Conservation (phyloP, 2,888 invertebrate species). For the Bibio marci region DNA sequence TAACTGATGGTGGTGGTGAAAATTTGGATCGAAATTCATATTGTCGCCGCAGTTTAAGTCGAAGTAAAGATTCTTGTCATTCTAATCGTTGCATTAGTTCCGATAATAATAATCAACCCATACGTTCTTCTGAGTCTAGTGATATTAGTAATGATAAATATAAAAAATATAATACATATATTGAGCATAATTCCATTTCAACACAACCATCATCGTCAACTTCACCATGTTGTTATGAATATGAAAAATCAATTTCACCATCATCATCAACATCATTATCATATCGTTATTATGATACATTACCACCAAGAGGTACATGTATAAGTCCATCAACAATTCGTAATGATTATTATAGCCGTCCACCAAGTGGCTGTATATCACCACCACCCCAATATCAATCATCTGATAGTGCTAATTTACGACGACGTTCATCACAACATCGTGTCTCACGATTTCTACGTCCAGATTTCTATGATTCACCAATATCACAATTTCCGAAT, state of each 20-base stretch:
- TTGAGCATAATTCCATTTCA: conserved; percentile 14
- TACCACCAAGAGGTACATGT: conserved; percentile 13
- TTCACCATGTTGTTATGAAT: conserved; percentile 7
- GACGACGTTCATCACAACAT: conserved; percentile 32
- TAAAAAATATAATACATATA: conserved; percentile 26
- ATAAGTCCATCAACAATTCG: conserved; percentile 9
- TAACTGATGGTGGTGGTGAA: conserved; percentile 5
- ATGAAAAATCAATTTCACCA: conserved; percentile 13
- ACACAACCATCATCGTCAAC: too few relatives aligned
- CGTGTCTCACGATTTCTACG: conserved; percentile 57
- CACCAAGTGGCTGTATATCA: conserved; percentile 22
- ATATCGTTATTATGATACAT: conserved; percentile 18
- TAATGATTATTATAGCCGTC: conserved; percentile 16
- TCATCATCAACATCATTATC: background rate
- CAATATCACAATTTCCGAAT: conserved; percentile 21
- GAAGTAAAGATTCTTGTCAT: conserved; percentile 16
- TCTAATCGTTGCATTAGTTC: conserved; percentile 18
- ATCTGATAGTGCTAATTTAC: conserved; percentile 17
- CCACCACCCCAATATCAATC: conserved; percentile 14
- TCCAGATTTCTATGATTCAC: conserved; percentile 60
- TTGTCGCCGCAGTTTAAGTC: conserved; percentile 11
- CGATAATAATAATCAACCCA: conserved; percentile 16
- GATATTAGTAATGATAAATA: conserved; percentile 25
- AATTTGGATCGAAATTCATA: conserved; percentile 5
- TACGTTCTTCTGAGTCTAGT: conserved; percentile 19